These are phyloP conservation scores for Tachystola acroxantha DNA, from an alignment of 2,888 invertebrate species.

Conservation along the genomic window DNA sequence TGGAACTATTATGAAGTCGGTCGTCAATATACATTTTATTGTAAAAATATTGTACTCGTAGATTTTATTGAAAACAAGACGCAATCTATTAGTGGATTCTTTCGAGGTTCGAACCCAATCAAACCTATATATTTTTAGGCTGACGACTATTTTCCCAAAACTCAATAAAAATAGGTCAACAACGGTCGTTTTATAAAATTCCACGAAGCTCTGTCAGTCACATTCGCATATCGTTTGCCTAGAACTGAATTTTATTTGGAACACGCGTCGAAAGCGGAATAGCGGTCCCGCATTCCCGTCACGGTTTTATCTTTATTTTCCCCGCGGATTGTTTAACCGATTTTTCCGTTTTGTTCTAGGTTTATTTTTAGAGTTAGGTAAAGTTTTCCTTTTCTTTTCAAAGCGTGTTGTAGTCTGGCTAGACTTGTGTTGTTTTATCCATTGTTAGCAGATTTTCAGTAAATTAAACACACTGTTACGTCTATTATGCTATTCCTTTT, in stretches of 20 bases:
- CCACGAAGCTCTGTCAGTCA: constrained; percentile 4
- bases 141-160: background rate
- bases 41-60: too few species aligned
- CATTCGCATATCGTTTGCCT: constrained; percentile 9
- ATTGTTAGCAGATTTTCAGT: background rate
- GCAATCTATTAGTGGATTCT: too few species aligned
- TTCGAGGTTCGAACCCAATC: too few species aligned
- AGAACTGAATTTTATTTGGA: constrained; percentile 6
- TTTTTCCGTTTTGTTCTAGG: constrained; percentile 61
- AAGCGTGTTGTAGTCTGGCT: constrained; percentile 6
- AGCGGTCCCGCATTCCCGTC: background rate
- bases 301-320: constrained; percentile 9
- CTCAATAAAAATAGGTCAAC: background rate
- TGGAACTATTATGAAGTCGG: too few species aligned
- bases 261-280: constrained; percentile 7
- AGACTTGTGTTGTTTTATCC: background rate
- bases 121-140: too few species aligned
- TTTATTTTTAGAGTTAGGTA: constrained; percentile 62
- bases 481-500: too few species aligned
- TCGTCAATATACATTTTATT: too few species aligned
- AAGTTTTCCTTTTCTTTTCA: constrained; percentile 22
- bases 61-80: too few species aligned
- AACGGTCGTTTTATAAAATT: constrained; percentile 1
- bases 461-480: too few species aligned
- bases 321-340: constrained; percentile 16